Conservation (phyloP, 2,113 vertebrate species). For the Axis porcinus region DNA sequence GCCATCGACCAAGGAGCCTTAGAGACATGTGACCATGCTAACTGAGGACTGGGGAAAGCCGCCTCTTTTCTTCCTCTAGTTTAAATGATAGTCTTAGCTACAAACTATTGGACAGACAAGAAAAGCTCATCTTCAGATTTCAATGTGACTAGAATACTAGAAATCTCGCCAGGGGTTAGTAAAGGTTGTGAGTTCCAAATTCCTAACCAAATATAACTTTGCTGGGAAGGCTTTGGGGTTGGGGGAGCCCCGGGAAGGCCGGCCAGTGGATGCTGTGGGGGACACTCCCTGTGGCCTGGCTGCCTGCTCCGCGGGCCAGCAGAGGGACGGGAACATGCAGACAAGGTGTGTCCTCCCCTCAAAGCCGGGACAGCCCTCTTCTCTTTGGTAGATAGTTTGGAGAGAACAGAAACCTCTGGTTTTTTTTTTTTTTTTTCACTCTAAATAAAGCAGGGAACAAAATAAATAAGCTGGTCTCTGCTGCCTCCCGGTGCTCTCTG, state of each 20-base stretch:
- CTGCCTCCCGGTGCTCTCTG: background rate
- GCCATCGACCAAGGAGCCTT: background rate
- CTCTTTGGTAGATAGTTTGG: conserved; percentile 26
- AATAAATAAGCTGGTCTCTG: conserved; percentile 3
- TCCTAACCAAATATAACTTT: background rate
- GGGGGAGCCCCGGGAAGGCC: background rate
- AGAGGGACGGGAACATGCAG: rapidly evolving
- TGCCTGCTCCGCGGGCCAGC: background rate
- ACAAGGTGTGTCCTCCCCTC: background rate
- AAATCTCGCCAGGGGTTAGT: background rate
- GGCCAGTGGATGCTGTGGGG: background rate
- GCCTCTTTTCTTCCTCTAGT: background rate
- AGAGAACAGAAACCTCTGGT: background rate
- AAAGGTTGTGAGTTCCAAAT: background rate
- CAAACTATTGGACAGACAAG: background rate
- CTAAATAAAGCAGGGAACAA: background rate
- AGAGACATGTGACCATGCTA: background rate
- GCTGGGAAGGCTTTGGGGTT: background rate
- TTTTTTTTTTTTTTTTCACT: background rate
- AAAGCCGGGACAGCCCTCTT: background rate
- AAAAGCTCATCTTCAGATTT: background rate
- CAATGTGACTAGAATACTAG: background rate
- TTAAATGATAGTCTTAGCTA: background rate
- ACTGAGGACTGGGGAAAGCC: background rate
- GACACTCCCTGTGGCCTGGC: background rate